Conservation (phyloP, 1,140 invertebrate species). For the Brachionus rubens region DNA sequence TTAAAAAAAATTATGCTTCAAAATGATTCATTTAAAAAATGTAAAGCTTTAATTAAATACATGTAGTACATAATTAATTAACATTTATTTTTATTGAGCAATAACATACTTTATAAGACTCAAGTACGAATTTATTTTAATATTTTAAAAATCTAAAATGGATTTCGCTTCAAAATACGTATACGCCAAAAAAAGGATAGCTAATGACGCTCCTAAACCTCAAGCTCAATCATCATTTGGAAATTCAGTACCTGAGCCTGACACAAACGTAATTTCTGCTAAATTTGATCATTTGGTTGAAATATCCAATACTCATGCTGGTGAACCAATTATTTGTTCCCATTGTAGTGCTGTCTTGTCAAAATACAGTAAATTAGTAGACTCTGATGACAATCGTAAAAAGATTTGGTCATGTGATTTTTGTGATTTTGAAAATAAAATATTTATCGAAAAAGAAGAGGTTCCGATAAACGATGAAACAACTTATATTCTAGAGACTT, state of each 20-base stretch:
- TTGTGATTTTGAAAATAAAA: conserved; percentile 51
- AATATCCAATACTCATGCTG: conserved; percentile 56
- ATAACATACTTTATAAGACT: too few relatives aligned
- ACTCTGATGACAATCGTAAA: background rate
- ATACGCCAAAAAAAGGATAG: background rate
- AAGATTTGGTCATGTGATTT: conserved; percentile 58
- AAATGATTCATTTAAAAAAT: too few relatives aligned
- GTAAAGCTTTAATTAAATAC: too few relatives aligned
- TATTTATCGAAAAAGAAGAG: conserved; percentile 55
- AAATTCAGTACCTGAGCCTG: conserved; percentile 43
- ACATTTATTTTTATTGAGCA: too few relatives aligned
- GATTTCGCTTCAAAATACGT: conserved; percentile 22
- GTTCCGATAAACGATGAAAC: conserved; percentile 53
- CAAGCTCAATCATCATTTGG: too few relatives aligned
- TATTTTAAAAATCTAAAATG: conserved; percentile 7
- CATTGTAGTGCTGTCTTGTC: conserved; percentile 54
- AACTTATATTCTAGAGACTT: conserved; percentile 55
- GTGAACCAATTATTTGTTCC: conserved; percentile 53
- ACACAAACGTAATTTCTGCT: conserved; percentile 56
- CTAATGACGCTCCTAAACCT: too few relatives aligned
- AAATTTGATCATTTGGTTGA: conserved; percentile 53
- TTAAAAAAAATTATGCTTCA: too few relatives aligned
- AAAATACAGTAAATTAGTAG: conserved; percentile 49
- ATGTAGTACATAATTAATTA: too few relatives aligned
- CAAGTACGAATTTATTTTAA: too few relatives aligned